A percentile compares a stretch with the other conserved stretches of the same genome.
These are phyloP conservation scores for Callinectes sapidus DNA, from an alignment of 2,888 invertebrate species.

Conservation along the genomic window DNA sequence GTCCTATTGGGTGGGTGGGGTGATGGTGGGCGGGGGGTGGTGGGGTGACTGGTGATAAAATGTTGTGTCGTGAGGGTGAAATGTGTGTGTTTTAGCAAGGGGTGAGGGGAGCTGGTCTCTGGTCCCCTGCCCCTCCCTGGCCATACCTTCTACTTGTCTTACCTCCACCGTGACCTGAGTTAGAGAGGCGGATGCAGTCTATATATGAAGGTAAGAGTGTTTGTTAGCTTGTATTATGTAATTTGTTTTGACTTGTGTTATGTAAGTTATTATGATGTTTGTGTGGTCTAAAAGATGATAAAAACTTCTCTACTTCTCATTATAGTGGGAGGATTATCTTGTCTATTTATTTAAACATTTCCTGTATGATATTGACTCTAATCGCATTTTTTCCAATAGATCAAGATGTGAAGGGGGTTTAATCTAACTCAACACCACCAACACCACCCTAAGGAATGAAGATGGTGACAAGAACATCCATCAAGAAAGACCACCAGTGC, in stretches of 20 bases:
- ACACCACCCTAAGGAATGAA: neutral
- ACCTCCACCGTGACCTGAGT: neutral
- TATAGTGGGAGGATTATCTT: neutral
- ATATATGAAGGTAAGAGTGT: neutral
- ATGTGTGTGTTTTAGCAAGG: neutral
- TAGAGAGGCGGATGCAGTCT: neutral
- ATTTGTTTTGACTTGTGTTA: neutral
- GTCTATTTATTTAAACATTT: neutral
- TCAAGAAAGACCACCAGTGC: neutral
- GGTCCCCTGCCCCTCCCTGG: neutral
- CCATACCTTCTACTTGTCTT: neutral
- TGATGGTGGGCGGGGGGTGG: neutral
- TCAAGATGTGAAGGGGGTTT: neutral
- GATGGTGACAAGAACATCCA: neutral
- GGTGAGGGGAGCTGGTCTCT: neutral
- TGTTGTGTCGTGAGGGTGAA: neutral
- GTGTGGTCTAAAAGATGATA: neutral
- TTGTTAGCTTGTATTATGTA: neutral
- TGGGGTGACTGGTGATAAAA: neutral
- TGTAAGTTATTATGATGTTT: neutral
- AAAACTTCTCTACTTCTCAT: neutral
- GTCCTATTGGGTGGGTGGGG: no score
- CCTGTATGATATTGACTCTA: neutral
- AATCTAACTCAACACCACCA: neutral
- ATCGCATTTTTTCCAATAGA: neutral